Evolutionary conservation across 2,797 vertebrate species (phyloP).

Genomic region (Aselliscus stoliczkanus): DNA sequence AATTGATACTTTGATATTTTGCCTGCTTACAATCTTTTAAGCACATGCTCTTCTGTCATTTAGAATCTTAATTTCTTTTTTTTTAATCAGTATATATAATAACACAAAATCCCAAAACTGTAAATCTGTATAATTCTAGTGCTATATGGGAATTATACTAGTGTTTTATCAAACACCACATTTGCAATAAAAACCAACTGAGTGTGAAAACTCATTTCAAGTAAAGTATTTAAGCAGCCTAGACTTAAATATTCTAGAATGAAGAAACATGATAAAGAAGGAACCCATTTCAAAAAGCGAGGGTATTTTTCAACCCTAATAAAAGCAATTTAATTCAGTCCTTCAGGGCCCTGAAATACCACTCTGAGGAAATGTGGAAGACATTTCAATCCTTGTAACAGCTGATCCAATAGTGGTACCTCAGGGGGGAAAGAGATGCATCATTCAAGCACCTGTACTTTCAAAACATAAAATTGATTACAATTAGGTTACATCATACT

Average conservation of each 20-base stretch:
- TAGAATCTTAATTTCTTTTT: slow-evolving; percentile 12
- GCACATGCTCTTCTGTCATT: neutral
- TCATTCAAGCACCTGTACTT: neutral
- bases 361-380: neutral
- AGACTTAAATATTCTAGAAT: neutral
- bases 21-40: neutral
- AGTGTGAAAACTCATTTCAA: neutral
- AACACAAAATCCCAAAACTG: slow-evolving; percentile 41
- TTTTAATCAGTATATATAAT: neutral
- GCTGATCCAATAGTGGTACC: neutral
- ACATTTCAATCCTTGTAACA: neutral
- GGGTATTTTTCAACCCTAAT: neutral
- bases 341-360: neutral
- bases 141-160: slow-evolving; percentile 1
- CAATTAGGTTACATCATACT: neutral
- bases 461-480: neutral
- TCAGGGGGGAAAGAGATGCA: neutral
- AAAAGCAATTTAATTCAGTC: neutral
- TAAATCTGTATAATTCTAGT: slow-evolving; percentile 13
- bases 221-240: neutral
- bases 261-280: slow-evolving; percentile 31
- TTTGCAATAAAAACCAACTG: slow-evolving; percentile 39
- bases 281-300: neutral
- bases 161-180: slow-evolving; percentile 50
- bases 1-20: neutral